A percentile compares a stretch with the other conserved stretches of the same genome.
Conservation (phyloP, 2,888 invertebrate species). For the Coecobrya sp. region DNA sequence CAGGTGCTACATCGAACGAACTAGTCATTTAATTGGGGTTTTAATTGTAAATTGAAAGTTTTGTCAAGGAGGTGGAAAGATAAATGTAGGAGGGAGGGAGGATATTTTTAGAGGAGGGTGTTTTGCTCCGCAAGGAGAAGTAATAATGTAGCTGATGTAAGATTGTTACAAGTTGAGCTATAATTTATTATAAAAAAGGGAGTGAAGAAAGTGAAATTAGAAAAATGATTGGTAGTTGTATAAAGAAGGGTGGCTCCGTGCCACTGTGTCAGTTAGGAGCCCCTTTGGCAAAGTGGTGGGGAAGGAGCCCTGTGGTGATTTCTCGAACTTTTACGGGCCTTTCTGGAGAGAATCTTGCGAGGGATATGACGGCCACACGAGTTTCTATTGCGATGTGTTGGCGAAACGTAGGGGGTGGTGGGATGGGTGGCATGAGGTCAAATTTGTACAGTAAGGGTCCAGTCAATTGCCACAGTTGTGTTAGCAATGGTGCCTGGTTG, state of each 20-base stretch:
- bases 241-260: background rate
- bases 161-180: no score
- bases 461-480: constrained; percentile 18
- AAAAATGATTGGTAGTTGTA: constrained; percentile 14
- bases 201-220: background rate
- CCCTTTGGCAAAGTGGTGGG: constrained; percentile 4
- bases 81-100: no score
- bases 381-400: background rate
- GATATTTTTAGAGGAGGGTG: no score
- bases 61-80: no score
- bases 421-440: background rate
- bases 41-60: no score
- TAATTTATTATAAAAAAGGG: no score
- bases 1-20: no score
- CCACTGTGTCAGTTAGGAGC: background rate
- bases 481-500: constrained; percentile 43
- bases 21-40: no score
- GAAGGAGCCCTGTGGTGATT: background rate
- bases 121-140: no score
- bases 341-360: background rate
- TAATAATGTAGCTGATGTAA: no score
- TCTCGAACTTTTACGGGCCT: background rate
- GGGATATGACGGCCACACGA: background rate
- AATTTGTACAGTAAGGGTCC: background rate
- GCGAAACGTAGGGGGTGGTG: background rate